Conservation (phyloP, 2,113 vertebrate species). For the Tretioscincus oriximinensis region DNA sequence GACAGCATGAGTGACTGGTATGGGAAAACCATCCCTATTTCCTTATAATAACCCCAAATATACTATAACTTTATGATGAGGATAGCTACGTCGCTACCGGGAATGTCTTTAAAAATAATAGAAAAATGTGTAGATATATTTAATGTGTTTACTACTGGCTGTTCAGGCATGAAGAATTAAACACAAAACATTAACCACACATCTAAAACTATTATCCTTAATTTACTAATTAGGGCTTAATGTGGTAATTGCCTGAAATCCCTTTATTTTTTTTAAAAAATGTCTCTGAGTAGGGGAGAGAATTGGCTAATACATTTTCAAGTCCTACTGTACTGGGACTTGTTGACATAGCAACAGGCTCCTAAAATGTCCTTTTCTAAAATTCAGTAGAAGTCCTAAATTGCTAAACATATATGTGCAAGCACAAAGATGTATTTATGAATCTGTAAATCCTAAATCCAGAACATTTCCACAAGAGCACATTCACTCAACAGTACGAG, state of each 20-base stretch:
- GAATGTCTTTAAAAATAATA: constrained; percentile 33
- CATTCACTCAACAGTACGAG: too few species aligned
- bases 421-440: too few species aligned
- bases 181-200: constrained; percentile 48
- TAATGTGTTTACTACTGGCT: constrained; percentile 35
- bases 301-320: background rate
- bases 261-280: constrained; percentile 29
- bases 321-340: background rate
- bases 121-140: constrained; percentile 29
- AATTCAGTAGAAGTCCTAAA: too few species aligned
- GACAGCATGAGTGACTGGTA: constrained; percentile 22
- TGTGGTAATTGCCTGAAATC: constrained; percentile 30
- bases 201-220: constrained; percentile 34
- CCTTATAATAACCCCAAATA: constrained; percentile 20
- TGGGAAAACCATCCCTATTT: constrained; percentile 27
- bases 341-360: background rate
- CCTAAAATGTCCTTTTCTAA: background rate
- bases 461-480: too few species aligned
- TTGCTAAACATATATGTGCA: background rate
- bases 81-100: constrained; percentile 24
- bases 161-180: constrained; percentile 36
- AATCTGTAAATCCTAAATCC: background rate
- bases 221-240: constrained; percentile 48
- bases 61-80: constrained; percentile 13
- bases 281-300: background rate